Evolutionary conservation across 2,888 invertebrate species (phyloP).

Genomic region (Anarsia innoxiella): DNA sequence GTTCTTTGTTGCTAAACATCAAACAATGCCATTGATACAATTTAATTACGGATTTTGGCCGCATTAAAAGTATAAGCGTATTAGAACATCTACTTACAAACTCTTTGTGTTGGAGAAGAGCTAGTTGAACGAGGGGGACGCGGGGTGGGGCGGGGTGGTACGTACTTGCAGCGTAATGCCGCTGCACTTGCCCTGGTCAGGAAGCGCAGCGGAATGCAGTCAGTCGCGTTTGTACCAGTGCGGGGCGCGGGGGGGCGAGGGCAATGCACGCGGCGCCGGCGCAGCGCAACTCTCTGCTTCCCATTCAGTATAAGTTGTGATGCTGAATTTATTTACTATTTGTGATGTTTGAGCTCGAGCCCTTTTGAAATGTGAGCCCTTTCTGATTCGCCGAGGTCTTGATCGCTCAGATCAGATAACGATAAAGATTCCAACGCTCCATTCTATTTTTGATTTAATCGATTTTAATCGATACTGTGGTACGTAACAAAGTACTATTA

Average conservation of each 20-base stretch:
- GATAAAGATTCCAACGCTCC: too few relatives aligned
- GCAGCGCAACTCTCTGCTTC: slow-evolving; percentile 55
- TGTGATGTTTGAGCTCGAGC: slow-evolving; percentile 26
- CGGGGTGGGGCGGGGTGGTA: slow-evolving; percentile 29
- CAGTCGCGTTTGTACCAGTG: slow-evolving; percentile 64
- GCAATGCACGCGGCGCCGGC: slow-evolving; percentile 66
- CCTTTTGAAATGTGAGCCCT: slow-evolving; percentile 13
- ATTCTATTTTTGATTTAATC: too few relatives aligned
- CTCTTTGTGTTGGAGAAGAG: slow-evolving; percentile 37
- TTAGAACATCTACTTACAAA: neutral
- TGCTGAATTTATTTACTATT: slow-evolving; percentile 56
- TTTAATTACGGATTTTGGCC: slow-evolving; percentile 31
- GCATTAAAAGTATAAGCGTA: too few relatives aligned
- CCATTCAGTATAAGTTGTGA: slow-evolving; percentile 56
- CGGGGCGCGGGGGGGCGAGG: slow-evolving; percentile 38
- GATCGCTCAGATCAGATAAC: too few relatives aligned
- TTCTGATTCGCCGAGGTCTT: neutral
- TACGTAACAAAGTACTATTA: too few relatives aligned
- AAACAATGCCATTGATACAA: slow-evolving; percentile 38
- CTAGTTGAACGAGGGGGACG: slow-evolving; percentile 31
- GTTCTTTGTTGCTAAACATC: slow-evolving; percentile 34
- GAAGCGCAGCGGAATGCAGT: slow-evolving; percentile 75
- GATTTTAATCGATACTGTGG: too few relatives aligned
- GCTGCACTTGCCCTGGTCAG: slow-evolving; percentile 73
- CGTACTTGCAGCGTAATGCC: slow-evolving; percentile 67